Conservation (phyloP, 2,113 vertebrate species). For the Cathartes aura region DNA sequence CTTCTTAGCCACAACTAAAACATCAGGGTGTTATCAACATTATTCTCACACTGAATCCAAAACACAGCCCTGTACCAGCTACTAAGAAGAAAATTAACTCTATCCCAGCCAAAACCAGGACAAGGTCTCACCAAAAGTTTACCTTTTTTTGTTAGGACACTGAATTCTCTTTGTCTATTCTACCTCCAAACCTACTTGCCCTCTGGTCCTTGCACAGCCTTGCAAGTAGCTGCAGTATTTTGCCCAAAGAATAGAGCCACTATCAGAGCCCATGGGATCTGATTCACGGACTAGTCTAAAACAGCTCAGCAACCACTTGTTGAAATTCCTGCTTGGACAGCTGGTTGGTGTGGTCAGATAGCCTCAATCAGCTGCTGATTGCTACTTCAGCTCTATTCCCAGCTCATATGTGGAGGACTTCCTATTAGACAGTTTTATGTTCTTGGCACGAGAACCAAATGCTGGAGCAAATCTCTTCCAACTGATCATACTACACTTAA, state of each 20-base stretch:
- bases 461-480: constrained; percentile 84
- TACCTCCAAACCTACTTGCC: background rate
- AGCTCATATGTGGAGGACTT: background rate
- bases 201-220: background rate
- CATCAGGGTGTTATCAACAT: too few relatives aligned
- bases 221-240: background rate
- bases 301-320: background rate
- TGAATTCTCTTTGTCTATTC: background rate
- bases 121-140: background rate
- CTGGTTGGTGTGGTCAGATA: background rate
- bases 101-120: too few relatives aligned
- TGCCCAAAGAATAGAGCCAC: background rate
- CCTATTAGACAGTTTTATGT: constrained; percentile 46
- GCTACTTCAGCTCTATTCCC: background rate
- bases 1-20: too few relatives aligned
- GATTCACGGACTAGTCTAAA: background rate
- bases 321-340: background rate
- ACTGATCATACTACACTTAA: constrained; percentile 82
- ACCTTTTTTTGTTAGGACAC: background rate
- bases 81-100: too few relatives aligned
- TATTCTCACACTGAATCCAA: too few relatives aligned
- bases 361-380: background rate
- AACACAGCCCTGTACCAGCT: too few relatives aligned
- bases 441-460: constrained; percentile 80
- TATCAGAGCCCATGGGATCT: background rate